phyloP scores from a whole-genome alignment of 2,797 vertebrate genomes.

The Gymnoscopelus braueri region DNA sequence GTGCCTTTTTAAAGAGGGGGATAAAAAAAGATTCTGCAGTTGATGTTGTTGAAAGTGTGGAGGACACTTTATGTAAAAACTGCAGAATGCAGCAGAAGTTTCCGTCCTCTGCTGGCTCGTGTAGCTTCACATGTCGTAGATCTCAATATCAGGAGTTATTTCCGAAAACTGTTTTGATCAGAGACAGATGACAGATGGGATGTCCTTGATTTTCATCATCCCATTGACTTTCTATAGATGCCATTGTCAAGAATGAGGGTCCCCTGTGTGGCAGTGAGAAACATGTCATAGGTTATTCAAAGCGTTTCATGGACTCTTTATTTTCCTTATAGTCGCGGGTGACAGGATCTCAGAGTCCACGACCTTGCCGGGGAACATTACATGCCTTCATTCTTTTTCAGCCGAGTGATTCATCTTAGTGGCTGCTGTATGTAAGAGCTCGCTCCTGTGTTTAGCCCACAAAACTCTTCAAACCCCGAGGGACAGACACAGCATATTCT shows the following conservation, averaged over 20 bases:
- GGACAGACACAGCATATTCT: too few relatives aligned
- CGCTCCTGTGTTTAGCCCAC: conserved; percentile 7
- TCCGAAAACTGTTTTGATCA: conserved; percentile 15
- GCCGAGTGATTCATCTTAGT: conserved; percentile 13
- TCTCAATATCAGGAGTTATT: conserved; percentile 23
- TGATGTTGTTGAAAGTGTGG: conserved; percentile 39
- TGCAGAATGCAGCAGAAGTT: conserved; percentile 51
- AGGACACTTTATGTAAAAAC: conserved; percentile 56
- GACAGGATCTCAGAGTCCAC: conserved; percentile 39
- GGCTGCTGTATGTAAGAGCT: neutral
- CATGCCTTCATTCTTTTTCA: conserved; percentile 42
- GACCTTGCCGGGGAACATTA: conserved; percentile 52
- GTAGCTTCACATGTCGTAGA: neutral
- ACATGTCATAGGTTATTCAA: conserved; percentile 31
- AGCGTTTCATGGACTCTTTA: conserved; percentile 31
- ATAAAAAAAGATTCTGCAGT: conserved; percentile 41
- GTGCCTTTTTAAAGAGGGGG: conserved; percentile 42
- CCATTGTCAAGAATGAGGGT: conserved; percentile 23
- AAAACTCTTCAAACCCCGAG: neutral
- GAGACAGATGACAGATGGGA: conserved; percentile 5
- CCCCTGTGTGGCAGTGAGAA: neutral
- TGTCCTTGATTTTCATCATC: conserved; percentile 38
- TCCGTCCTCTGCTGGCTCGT: conserved; percentile 8
- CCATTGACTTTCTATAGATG: conserved; percentile 17
- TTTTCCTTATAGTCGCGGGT: conserved; percentile 29